Evolutionary conservation across 2,888 invertebrate genomes (phyloP).

Genomic region (Drosophila paramelanica): DNA sequence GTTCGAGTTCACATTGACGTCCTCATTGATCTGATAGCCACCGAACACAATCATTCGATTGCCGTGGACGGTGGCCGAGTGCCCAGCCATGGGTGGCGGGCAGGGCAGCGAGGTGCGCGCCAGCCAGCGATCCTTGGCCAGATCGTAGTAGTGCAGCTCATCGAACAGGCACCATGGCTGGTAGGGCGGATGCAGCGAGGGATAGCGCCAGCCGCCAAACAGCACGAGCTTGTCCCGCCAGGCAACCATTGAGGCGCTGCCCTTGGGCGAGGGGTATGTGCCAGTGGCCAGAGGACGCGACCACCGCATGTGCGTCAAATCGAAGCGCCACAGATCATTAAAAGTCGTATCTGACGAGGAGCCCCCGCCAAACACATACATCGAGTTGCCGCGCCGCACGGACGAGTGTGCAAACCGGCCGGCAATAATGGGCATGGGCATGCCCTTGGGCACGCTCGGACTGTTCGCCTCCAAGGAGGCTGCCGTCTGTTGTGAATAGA

Average conservation of each 20-base stretch:
- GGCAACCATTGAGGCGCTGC: conserved; percentile 96
- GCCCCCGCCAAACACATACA: conserved; percentile 98
- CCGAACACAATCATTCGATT: conserved; percentile 94
- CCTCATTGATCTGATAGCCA: conserved; percentile 87
- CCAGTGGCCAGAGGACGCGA: conserved; percentile 91
- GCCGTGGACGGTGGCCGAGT: conserved; percentile 94
- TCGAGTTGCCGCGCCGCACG: conserved; percentile 92
- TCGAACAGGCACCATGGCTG: conserved; percentile 95
- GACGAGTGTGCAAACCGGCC: conserved; percentile 97
- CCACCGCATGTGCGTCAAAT: conserved; percentile 94
- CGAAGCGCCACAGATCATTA: conserved; percentile 98
- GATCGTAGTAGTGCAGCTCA: conserved; percentile 95
- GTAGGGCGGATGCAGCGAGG: conserved; percentile 93
- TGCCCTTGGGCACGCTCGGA: conserved; percentile 8
- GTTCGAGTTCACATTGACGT: conserved; percentile 88
- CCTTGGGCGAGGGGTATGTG: conserved; percentile 97
- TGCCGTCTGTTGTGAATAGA: conserved; percentile 83
- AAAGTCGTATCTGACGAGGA: conserved; percentile 97
- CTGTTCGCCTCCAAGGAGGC: conserved; percentile 39
- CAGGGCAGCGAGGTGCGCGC: conserved; percentile 70
- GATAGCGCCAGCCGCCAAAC: conserved; percentile 98
- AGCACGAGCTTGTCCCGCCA: conserved; percentile 93
- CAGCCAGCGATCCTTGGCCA: conserved; percentile 92
- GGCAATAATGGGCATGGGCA: conserved; percentile 90
- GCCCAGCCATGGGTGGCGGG: conserved; percentile 91